Percentiles rank a stretch among this genome's conserved stretches.
Evolutionary conservation across 2,888 invertebrate species (phyloP).

Genomic region (Caradrina kadenii): DNA sequence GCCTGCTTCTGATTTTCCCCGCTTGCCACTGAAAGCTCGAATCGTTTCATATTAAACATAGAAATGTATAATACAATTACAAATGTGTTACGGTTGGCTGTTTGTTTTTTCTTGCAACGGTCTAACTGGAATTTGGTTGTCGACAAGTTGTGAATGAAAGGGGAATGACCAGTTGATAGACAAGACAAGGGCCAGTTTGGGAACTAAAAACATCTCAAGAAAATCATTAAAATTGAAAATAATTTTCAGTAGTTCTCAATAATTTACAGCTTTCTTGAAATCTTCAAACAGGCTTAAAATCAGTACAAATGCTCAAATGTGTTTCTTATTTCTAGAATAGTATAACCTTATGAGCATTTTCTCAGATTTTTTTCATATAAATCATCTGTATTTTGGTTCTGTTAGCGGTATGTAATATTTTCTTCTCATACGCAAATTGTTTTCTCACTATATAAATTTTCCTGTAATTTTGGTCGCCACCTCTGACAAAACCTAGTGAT

Average conservation of each 20-base stretch:
- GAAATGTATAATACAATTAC: slow-evolving; percentile 77
- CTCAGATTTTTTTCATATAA: not conserved
- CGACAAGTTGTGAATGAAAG: slow-evolving; percentile 26
- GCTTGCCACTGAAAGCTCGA: slow-evolving; percentile 84
- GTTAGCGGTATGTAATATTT: not conserved
- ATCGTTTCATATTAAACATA: slow-evolving; percentile 81
- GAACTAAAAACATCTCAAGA: not conserved
- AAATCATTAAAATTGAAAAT: not conserved
- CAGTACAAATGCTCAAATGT: not conserved
- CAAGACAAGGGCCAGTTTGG: not conserved
- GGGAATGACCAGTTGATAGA: slow-evolving; percentile 10
- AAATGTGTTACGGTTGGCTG: slow-evolving; percentile 74
- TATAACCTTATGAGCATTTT: not conserved
- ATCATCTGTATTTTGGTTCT: not conserved
- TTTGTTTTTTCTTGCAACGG: slow-evolving; percentile 63
- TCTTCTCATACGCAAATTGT: slow-evolving; percentile 28
- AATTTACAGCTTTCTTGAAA: not conserved
- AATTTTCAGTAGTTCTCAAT: not conserved
- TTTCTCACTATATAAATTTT: slow-evolving; percentile 46
- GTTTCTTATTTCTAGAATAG: not conserved
- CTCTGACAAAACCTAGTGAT: slow-evolving; percentile 69
- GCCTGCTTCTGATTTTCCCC: slow-evolving; percentile 87
- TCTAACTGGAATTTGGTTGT: slow-evolving; percentile 30
- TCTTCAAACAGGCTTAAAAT: not conserved
- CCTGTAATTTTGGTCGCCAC: slow-evolving; percentile 58